Evolutionary conservation across 2,888 invertebrate genomes (phyloP), one percentile per base, ranked within the genome.

Genomic region (Andrena dorsata): DNA sequence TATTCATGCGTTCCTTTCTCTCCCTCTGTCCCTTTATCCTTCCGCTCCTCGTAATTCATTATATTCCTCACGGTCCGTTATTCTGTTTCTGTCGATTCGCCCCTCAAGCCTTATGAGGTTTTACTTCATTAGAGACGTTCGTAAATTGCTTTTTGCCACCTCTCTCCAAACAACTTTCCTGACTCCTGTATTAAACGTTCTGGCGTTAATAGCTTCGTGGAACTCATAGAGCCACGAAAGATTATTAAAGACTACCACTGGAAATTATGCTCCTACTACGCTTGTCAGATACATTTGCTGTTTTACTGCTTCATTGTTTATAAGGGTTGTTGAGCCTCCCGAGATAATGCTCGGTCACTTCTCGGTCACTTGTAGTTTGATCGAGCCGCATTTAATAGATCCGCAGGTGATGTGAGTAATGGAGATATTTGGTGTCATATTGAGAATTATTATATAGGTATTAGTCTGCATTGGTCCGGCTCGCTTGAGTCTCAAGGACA

Each of bases 41-140:
- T 64, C 28, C 63, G 30, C 73, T 68, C 60, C 70, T 66, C 61
- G 83, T 78, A 78, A 78, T 83, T 83, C 83, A 75, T 83, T 78
- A 83, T 78, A 78, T 78, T 83, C 72, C 84, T 69, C 83, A 82
- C 74, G 70, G 78, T 72, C 74, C 64, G 60, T 83, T 73, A 74
- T 72, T 75, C 75, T 60, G 66, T 74, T 66, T 65, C 73, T 30
- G 61, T 69, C 70, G 73, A 71, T 77, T 65, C 47, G 51, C 61
- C 70, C 56, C 32, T 58, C 51, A 23, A 53, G 64, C 30, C 74
- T 68, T 65, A 81, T 81, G 69, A 75, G 53, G 56, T 60, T 74
- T 77, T 61, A 53, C 68, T 76, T 82, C 80, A 72, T 82, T 82
- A 74, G 81, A 74, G 74, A 65, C 69, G 64, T 64, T 51, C 63